Percentiles rank a stretch among this genome's conserved stretches.
phyloP scores from a whole-genome alignment of 2,888 invertebrate species.

The Dryococelus australis region DNA sequence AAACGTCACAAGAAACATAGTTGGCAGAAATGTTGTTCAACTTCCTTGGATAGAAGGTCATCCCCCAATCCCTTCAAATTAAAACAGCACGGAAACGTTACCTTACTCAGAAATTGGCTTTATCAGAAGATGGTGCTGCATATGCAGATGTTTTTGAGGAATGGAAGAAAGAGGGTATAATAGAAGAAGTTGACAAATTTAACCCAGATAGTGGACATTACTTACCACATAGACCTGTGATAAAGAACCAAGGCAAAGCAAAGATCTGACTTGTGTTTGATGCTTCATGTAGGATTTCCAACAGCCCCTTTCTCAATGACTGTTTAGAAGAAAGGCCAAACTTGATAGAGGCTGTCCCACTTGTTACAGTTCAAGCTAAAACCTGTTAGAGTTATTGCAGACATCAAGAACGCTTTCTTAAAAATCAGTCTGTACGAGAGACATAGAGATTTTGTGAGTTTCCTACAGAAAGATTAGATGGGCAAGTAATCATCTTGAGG shows the following conservation, averaged over 20 bases:
- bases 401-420: slow-evolving; percentile 18
- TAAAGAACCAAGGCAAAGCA: slow-evolving; percentile 45
- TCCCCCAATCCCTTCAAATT: neutral
- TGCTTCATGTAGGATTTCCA: neutral
- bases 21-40: neutral
- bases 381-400: neutral
- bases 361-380: neutral
- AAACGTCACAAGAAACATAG: neutral
- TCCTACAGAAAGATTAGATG: neutral
- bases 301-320: slow-evolving; percentile 43
- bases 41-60: slow-evolving; percentile 1
- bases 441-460: neutral
- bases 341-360: slow-evolving; percentile 23
- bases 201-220: slow-evolving; percentile 34
- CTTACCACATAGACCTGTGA: slow-evolving; percentile 48
- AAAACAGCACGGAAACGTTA: neutral
- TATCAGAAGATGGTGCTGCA: neutral
- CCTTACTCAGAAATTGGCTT: neutral
- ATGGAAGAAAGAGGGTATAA: neutral
- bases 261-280: neutral
- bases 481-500: neutral
- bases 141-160: neutral
- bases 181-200: slow-evolving; percentile 19
- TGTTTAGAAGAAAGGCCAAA: slow-evolving; percentile 47
- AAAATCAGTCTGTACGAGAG: neutral